These are phyloP conservation scores for Pycnonotus jocosus DNA, from an alignment of 2,113 vertebrate species.

Conservation along the genomic window DNA sequence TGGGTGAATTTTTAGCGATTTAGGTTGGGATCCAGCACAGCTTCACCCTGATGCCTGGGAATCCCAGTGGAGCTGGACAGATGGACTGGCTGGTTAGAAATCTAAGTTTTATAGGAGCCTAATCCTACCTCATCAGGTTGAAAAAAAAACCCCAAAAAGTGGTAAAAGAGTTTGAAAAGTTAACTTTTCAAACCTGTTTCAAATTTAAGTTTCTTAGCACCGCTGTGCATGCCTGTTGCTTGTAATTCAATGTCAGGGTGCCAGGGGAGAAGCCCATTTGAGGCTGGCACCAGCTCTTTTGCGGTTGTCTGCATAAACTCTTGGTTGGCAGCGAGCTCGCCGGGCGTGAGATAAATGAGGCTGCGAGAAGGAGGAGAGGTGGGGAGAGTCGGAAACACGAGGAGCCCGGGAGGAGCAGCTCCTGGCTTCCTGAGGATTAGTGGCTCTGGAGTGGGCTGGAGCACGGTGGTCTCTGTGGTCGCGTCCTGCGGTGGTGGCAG, in stretches of 20 bases:
- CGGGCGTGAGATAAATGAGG: conserved; percentile 63
- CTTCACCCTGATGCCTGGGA: neutral
- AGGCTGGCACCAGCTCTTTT: conserved; percentile 74
- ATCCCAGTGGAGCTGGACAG: neutral
- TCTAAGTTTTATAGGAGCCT: neutral
- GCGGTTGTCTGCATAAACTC: conserved; percentile 73
- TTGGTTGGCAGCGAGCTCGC: conserved; percentile 69
- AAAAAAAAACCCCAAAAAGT: neutral
- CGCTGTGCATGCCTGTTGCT: conserved; percentile 74
- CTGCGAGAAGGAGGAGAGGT: conserved; percentile 28
- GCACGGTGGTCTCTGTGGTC: neutral
- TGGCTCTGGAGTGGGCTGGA: neutral
- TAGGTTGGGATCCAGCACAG: neutral
- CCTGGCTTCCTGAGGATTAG: conserved; percentile 23
- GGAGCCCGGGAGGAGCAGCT: conserved; percentile 24
- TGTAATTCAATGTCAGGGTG: conserved; percentile 77
- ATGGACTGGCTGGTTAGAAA: neutral
- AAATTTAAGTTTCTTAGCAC: neutral
- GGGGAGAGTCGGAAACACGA: conserved; percentile 45
- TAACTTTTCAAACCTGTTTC: neutral
- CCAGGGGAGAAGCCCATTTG: conserved; percentile 82
- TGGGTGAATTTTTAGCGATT: neutral
- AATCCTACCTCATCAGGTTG: neutral
- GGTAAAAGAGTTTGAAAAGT: neutral
- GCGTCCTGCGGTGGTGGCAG: neutral